Evolutionary conservation across 2,888 invertebrate species (phyloP).

Genomic region (Macrosiphum euphorbiae): DNA sequence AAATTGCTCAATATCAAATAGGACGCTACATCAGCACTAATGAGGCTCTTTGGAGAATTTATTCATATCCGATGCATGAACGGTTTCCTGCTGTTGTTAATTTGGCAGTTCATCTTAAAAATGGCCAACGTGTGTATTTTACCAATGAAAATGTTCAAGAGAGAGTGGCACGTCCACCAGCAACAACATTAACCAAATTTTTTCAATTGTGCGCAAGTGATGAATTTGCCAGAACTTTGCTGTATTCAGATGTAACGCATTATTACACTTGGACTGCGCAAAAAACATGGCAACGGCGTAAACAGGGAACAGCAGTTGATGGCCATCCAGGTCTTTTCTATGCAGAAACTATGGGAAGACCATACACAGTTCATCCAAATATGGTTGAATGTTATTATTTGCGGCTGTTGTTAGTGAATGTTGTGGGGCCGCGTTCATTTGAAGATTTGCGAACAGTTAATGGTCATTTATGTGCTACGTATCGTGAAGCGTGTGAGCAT

Average conservation of each 20-base stretch:
- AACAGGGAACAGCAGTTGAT: too few relatives aligned
- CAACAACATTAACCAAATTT: too few relatives aligned
- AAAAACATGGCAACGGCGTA: too few relatives aligned
- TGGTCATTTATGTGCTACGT: slow-evolving; percentile 69
- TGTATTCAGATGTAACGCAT: slow-evolving; percentile 44
- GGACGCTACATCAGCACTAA: slow-evolving; percentile 68
- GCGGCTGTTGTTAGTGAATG: slow-evolving; percentile 68
- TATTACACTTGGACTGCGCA: too few relatives aligned
- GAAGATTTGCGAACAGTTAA: slow-evolving; percentile 69
- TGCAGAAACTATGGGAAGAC: slow-evolving; percentile 56
- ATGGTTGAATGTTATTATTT: slow-evolving; percentile 69
- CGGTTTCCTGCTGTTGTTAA: too few relatives aligned
- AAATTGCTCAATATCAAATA: slow-evolving; percentile 67
- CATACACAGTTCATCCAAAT: slow-evolving; percentile 69
- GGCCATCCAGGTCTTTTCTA: slow-evolving; percentile 66
- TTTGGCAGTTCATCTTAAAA: too few relatives aligned
- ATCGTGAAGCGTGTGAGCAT: slow-evolving; percentile 70
- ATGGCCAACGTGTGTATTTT: too few relatives aligned
- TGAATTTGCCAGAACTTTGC: slow-evolving; percentile 8
- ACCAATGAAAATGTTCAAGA: too few relatives aligned
- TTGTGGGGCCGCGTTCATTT: slow-evolving; percentile 69
- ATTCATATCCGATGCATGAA: slow-evolving; percentile 66
- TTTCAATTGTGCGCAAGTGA: too few relatives aligned
- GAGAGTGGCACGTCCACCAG: too few relatives aligned
- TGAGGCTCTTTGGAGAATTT: slow-evolving; percentile 65